Evolutionary conservation across 2,888 invertebrate genomes (phyloP), one percentile per base, ranked within the genome.

Genomic region (Bhutanitis thaidina): DNA sequence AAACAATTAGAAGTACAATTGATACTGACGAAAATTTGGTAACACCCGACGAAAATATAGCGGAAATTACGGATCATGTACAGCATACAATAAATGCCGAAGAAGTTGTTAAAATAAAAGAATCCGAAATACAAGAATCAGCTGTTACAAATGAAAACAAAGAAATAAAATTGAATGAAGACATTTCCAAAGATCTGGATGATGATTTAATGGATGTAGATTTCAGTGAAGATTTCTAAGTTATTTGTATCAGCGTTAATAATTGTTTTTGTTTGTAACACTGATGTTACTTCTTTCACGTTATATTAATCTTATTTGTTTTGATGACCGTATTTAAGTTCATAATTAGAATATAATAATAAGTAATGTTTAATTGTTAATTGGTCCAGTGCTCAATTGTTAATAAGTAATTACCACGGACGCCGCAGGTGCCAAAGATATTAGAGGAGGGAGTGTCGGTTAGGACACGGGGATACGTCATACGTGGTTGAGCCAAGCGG

Each of bases 161-260:
- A 15, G 40, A 29, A 30, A 14, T 25, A 3, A 39, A 25, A 7
- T 1, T 20, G 25, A 27, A 34, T 25, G 34, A 12, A 25, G 32
- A 14, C 10, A 14, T 20, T 13, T 27, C 34, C 25, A 45, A 50
- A 30, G 38, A 52, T 32, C 14, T 51, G 8, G 27, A 27, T 46
- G 32, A 37, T 52, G 65, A 69, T 13, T 27, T 80, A 1, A 86
- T 87, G 84, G 84, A 85, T 65, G 67, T 86, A 10, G 85, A 87
- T 64, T 87, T 87, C 52, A 69, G 59, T 69, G 83, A 83, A 34
- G 84, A 82, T 13, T 85, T 81, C 62, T 86, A 64, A 58, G 39
- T 39, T 35, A 40, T 46, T n/a, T 16, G 5, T 15, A 37, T 36
- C 5, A 20, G 5, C 20, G 5, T 20, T 20, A 20, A 20, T 3